phyloP scores from a whole-genome alignment of 2,888 invertebrate species.

The Ennomos fuscantarius region DNA sequence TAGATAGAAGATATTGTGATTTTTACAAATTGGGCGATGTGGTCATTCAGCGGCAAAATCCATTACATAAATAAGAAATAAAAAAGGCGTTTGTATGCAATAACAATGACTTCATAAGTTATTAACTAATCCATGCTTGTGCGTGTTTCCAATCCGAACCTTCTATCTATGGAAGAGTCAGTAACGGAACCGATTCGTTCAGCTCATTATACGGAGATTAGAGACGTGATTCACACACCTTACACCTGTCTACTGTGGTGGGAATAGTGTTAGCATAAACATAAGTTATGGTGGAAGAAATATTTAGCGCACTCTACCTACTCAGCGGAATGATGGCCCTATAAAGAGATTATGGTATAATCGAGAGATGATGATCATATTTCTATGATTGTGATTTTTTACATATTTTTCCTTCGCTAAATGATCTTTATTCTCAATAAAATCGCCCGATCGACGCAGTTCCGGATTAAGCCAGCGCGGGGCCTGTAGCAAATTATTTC shows the following conservation, averaged over 20 bases:
- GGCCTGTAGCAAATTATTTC: too few relatives aligned
- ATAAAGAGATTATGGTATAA: neutral
- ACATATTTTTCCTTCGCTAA: too few relatives aligned
- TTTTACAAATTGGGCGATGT: too few relatives aligned
- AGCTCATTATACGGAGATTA: conserved; percentile 35
- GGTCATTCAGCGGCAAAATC: too few relatives aligned
- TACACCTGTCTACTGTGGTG: conserved; percentile 15
- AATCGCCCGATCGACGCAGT: too few relatives aligned
- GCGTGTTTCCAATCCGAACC: conserved; percentile 1
- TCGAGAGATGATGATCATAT: neutral
- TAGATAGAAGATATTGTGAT: too few relatives aligned
- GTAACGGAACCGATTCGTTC: conserved; percentile 31
- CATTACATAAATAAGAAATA: too few relatives aligned
- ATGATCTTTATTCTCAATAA: too few relatives aligned
- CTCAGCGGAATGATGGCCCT: neutral
- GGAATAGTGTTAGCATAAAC: conserved; percentile 27
- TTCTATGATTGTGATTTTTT: neutral
- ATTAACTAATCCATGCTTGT: conserved; percentile 2
- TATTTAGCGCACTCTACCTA: conserved; percentile 15
- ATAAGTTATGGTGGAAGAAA: conserved; percentile 24
- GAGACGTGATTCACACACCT: conserved; percentile 13
- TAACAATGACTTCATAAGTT: too few relatives aligned
- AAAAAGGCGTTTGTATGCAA: too few relatives aligned
- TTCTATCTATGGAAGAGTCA: conserved; percentile 8
- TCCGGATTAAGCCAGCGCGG: too few relatives aligned